Base-by-base conservation (phyloP, 92 coral and sea anemone genomes). In the Isaurus tuberculatus region DNA sequence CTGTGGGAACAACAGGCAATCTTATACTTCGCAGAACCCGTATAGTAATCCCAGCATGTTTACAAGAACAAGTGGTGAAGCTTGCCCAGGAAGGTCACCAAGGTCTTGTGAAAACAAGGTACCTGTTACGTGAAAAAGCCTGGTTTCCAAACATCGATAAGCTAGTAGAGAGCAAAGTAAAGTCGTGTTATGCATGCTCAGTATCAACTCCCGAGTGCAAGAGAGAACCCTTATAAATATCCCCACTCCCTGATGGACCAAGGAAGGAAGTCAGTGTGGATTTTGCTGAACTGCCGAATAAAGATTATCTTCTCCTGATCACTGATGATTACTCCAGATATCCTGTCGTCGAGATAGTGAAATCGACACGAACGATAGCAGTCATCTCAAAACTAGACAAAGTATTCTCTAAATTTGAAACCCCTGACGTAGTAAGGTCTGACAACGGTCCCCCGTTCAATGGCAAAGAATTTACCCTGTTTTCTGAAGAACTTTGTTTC, bases 371-470 rank as follows among this genome's bases (percentile, higher is more conserved):
- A 19, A 69, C 80, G 7, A 13, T 19, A 7, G 16, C 60, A 19
- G 60, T 51, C 19, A 51, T 51, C 46, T 43, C 79, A 10, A 73
- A 42, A 32, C 75, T 40, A 64, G 74, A 80, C 84, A 80, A 80
- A 40, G 55, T 81, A 34, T 65, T 65, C 75, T 81, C 32, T 2
- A 75, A 67, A 81, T 66, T 44, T 66, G 46, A 34, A 33, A 25
- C 65, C 28, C n/a, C n/a, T n/a, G 66, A 80, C 65, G 75, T 66
- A 36, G 85, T 80, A 22, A 65, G 42, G 75, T 64, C 85, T 49
- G 85, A 66, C 27, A 80, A 80, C 75, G 85, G 85, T 40, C n/a
- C 73, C 84, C 60, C 74, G 36, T 80, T 80, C 84, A 80, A 80
- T 74, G 26, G 84, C 74, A 80, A 65, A 36, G 74, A 80, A 20